Evolutionary conservation across 2,797 vertebrate species (phyloP).

Genomic region (Pseudochaenichthys georgianus): DNA sequence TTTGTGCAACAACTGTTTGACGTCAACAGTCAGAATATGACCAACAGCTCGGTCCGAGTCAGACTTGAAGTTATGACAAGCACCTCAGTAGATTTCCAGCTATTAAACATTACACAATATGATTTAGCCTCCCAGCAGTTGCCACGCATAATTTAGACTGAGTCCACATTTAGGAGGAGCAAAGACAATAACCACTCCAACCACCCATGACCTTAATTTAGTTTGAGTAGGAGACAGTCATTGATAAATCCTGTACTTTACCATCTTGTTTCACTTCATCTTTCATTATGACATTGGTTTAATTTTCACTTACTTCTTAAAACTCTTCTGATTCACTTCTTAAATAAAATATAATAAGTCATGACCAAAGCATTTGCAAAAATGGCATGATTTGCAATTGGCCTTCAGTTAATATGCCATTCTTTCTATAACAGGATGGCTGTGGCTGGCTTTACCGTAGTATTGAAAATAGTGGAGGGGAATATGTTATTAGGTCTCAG

Average conservation of each 20-base stretch:
- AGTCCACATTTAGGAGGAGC: slow-evolving; percentile 40
- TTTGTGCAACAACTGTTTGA: slow-evolving; percentile 7
- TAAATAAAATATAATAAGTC: too few relatives aligned
- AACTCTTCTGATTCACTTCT: too few relatives aligned
- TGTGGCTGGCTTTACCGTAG: too few relatives aligned
- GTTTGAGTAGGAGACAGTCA: not conserved
- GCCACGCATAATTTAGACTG: slow-evolving; percentile 7
- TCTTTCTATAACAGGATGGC: too few relatives aligned
- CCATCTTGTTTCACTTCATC: too few relatives aligned
- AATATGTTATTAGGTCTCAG: too few relatives aligned
- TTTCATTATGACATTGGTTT: too few relatives aligned
- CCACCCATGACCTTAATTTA: not conserved
- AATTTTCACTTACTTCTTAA: not conserved
- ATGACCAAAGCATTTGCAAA: too few relatives aligned
- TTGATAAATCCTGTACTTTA: too few relatives aligned
- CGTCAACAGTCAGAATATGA: slow-evolving; percentile 13
- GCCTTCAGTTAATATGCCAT: too few relatives aligned
- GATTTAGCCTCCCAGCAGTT: slow-evolving; percentile 46
- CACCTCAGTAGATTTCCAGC: slow-evolving; percentile 16
- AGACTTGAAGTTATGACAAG: slow-evolving; percentile 6
- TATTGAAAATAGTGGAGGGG: too few relatives aligned
- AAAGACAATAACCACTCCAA: slow-evolving; percentile 15
- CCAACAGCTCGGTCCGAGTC: not conserved
- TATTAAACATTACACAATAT: slow-evolving; percentile 52
- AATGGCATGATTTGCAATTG: too few relatives aligned